phyloP scores from a whole-genome alignment of 2,888 invertebrate species.

The Drosophila barbarae region DNA sequence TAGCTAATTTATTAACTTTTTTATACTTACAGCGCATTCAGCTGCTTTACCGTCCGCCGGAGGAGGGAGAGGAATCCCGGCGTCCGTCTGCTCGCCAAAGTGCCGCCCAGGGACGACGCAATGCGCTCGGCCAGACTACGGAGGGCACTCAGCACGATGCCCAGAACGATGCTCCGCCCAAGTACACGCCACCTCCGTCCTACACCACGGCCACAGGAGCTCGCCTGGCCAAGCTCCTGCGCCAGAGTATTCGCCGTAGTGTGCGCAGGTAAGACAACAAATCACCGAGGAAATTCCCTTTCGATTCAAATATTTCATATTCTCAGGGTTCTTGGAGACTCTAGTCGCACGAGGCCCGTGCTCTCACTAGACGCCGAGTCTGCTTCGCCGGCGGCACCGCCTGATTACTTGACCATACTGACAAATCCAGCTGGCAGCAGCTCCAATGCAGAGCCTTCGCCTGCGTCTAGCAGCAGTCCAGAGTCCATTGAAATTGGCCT shows the following conservation, averaged over 20 bases:
- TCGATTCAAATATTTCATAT: neutral
- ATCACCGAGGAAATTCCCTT: fast-evolving
- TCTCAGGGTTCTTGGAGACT: slow-evolving; percentile 66
- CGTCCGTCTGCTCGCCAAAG: slow-evolving; percentile 56
- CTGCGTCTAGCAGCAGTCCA: slow-evolving; percentile 49
- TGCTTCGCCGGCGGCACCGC: slow-evolving; percentile 61
- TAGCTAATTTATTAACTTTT: neutral
- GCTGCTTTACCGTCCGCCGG: slow-evolving; percentile 88
- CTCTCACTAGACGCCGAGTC: slow-evolving; percentile 61
- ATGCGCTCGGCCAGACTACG: slow-evolving; percentile 30
- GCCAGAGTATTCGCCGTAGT: slow-evolving; percentile 89
- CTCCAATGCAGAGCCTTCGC: slow-evolving; percentile 18
- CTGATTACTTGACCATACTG: slow-evolving; percentile 72
- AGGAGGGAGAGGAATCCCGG: slow-evolving; percentile 78
- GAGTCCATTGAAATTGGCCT: slow-evolving; percentile 70
- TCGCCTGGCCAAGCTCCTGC: slow-evolving; percentile 86
- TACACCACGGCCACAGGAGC: slow-evolving; percentile 95
- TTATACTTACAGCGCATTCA: slow-evolving; percentile 86
- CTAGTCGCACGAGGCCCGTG: slow-evolving; percentile 60
- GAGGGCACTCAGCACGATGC: slow-evolving; percentile 50
- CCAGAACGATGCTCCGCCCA: slow-evolving; percentile 90
- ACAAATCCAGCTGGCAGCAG: slow-evolving; percentile 51
- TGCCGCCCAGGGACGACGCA: slow-evolving; percentile 49
- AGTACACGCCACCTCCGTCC: slow-evolving; percentile 95
- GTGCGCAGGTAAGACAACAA: slow-evolving; percentile 82